Percentiles rank a stretch among this genome's conserved stretches.
Evolutionary conservation across 2,113 vertebrate species (phyloP).

Genomic region (Lepidothrix coronata): DNA sequence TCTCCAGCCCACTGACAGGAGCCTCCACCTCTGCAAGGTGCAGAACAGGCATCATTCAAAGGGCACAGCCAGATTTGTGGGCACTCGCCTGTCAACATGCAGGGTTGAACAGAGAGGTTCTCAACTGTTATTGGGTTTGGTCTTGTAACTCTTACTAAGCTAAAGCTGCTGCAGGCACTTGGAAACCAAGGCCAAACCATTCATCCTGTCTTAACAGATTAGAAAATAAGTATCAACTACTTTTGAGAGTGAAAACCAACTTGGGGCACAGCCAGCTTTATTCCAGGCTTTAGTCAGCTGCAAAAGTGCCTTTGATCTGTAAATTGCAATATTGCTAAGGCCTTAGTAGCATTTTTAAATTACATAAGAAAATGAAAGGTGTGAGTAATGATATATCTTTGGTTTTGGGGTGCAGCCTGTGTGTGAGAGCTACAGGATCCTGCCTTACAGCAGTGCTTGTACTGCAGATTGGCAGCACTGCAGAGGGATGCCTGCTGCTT

Average conservation of each 20-base stretch:
- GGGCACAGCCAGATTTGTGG: not conserved
- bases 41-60: fast-evolving
- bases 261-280: not conserved
- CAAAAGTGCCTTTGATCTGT: not conserved
- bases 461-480: not conserved
- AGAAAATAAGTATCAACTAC: not conserved
- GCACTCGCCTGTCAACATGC: not conserved
- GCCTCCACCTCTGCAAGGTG: not conserved
- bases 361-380: not conserved
- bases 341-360: not conserved
- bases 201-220: not conserved
- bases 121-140: not conserved
- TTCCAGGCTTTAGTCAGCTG: not conserved
- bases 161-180: not conserved
- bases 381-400: not conserved
- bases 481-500: not conserved
- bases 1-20: not conserved
- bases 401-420: not conserved
- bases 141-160: not conserved
- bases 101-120: not conserved
- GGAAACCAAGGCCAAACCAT: not conserved
- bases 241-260: not conserved
- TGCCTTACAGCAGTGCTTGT: not conserved
- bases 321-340: not conserved
- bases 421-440: fast-evolving